Evolutionary conservation across 2,113 vertebrate genomes (phyloP).

Genomic region (Rousettus leschenaultii): DNA sequence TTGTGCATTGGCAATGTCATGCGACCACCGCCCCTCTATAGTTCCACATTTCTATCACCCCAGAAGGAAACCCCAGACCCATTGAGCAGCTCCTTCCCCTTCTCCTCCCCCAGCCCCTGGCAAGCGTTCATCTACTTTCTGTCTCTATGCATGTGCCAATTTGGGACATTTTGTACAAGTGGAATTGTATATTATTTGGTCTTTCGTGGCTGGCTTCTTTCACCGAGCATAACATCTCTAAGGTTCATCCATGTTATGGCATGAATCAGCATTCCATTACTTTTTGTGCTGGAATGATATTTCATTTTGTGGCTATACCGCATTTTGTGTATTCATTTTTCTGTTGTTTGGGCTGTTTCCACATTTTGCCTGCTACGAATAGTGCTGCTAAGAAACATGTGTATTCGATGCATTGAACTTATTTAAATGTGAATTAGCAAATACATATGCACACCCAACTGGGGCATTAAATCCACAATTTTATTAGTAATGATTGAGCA

Average conservation of each 20-base stretch:
- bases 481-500: not conserved
- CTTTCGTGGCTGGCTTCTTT: not conserved
- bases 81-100: fast-evolving
- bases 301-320: fast-evolving
- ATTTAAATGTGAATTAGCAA: not conserved
- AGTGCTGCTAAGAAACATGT: not conserved
- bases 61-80: not conserved
- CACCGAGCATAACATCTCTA: not conserved
- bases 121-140: not conserved
- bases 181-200: not conserved
- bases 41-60: not conserved
- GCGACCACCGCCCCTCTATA: not conserved
- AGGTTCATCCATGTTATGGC: not conserved
- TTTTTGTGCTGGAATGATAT: not conserved
- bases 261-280: fast-evolving
- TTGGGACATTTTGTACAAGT: fast-evolving
- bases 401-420: not conserved
- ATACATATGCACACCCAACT: not conserved
- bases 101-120: fast-evolving
- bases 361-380: not conserved
- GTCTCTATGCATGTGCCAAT: not conserved
- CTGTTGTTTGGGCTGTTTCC: not conserved
- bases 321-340: not conserved
- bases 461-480: not conserved
- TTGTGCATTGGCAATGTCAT: too few species aligned